These are phyloP conservation scores for Nothura maculosa DNA, from an alignment of 2,797 vertebrate species.

Conservation along the genomic window DNA sequence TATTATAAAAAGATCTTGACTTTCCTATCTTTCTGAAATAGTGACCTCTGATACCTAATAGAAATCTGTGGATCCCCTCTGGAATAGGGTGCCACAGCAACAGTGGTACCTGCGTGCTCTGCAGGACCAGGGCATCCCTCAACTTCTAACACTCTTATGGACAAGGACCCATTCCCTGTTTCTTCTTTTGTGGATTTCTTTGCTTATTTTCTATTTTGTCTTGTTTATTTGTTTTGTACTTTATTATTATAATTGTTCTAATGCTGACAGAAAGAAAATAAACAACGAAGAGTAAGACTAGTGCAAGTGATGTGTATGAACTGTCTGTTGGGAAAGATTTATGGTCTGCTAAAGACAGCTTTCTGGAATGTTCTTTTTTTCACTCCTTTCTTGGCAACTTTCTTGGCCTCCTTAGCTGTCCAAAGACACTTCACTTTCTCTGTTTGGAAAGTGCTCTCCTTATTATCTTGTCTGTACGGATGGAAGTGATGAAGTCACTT, in stretches of 20 bases:
- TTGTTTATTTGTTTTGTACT: slow-evolving; percentile 13
- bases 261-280: slow-evolving; percentile 65
- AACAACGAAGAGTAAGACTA: slow-evolving; percentile 48
- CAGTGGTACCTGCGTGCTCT: neutral
- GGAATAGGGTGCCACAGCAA: accelerated
- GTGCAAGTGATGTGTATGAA: slow-evolving; percentile 52
- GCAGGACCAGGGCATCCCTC: neutral
- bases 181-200: neutral
- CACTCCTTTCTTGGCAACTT: slow-evolving; percentile 39
- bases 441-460: slow-evolving; percentile 29
- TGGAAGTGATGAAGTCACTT: slow-evolving; percentile 37
- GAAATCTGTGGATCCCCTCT: neutral
- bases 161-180: neutral
- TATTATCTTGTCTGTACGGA: neutral
- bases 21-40: neutral
- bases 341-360: slow-evolving; percentile 48
- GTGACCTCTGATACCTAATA: neutral
- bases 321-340: slow-evolving; percentile 37
- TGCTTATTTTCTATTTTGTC: slow-evolving; percentile 21
- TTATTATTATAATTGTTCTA: slow-evolving; percentile 53
- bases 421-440: slow-evolving; percentile 48
- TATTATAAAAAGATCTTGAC: neutral
- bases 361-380: slow-evolving; percentile 46
- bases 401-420: neutral
- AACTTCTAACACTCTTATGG: neutral